Base-by-base conservation (phyloP, 1,140 invertebrate genomes). In the Cydia strobilella region DNA sequence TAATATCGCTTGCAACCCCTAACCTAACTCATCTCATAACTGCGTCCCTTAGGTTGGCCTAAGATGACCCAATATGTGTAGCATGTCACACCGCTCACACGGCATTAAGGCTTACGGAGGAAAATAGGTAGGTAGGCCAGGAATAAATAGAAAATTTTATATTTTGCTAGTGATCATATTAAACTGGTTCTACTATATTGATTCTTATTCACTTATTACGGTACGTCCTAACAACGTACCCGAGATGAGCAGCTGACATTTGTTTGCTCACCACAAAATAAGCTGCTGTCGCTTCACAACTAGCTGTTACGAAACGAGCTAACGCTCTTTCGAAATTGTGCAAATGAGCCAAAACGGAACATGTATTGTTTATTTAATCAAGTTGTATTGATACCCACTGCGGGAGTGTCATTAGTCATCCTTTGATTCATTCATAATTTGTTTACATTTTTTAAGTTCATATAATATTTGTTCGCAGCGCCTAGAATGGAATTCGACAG, bases 401-500 rank as follows among this genome's bases (percentile, higher is more conserved):
- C 25, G 59, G 35, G 39, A 20, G 31, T 45, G 12, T 74, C 48
- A 59, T 74, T 31, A 59, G 66, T 69, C 25, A 31, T 59, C 18
- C 15, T 59, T n/a, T 59, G 54, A 59, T 59, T 23, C 54, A 59
- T 25, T 48, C 27, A 72, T 72, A 73, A 66, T 54, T 74, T 72
- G 12, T 63, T 27, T 73, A 72, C 18, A 74, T 51, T 48, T 66
- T 59, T 75, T 48, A 59, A n/a, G 13, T 51, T 51, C n/a, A n/a
- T 51, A 51, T 1, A 13, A 51, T 9, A 75, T 79, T 77, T 85
- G 20, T 86, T 81, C 42, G 76, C 94, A 97, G 96, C 95, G 96
- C 79, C 95, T 98, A 76, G 96, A 96, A 88, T 98, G 98, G 98
- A 94, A 95, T 81, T 97, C 97, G 77, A 97, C 95, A 23, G 95